Conservation (phyloP, 2,888 invertebrate genomes). For the Athalia rosae region DNA sequence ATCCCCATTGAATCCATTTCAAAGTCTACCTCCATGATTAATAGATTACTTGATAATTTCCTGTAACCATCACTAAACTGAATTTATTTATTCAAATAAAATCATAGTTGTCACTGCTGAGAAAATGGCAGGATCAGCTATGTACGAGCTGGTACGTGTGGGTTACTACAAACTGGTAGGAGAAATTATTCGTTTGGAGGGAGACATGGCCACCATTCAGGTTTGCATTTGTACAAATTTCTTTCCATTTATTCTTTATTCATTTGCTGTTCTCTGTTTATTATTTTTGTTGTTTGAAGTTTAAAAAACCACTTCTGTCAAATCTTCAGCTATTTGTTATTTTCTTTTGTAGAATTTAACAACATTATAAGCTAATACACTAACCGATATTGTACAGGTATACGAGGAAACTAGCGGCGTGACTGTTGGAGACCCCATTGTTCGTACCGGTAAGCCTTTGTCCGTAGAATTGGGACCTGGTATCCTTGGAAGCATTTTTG, state of each 20-base stretch:
- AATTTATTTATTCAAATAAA: background rate
- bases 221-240: conserved; percentile 75
- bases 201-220: conserved; percentile 99
- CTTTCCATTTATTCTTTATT: conserved; percentile 5
- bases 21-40: no score
- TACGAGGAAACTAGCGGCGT: conserved; percentile 98
- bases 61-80: no score
- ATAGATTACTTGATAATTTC: no score
- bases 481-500: conserved; percentile 99
- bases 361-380: background rate
- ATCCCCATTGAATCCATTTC: background rate
- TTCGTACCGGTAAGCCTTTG: conserved; percentile 98
- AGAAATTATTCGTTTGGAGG: conserved; percentile 99
- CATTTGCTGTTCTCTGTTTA: background rate
- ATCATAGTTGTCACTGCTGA: conserved; percentile 97
- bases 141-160: conserved; percentile 99
- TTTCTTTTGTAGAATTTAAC: no score
- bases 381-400: conserved; percentile 76
- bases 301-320: background rate
- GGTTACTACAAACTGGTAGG: conserved; percentile 99
- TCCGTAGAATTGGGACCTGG: conserved; percentile 99
- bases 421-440: conserved; percentile 98
- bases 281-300: conserved; percentile 22
- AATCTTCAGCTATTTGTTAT: no score
- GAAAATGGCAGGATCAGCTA: conserved; percentile 99